These are phyloP conservation scores for Cremastinae sp. DNA, from an alignment of 2,888 invertebrate species.

Conservation along the genomic window DNA sequence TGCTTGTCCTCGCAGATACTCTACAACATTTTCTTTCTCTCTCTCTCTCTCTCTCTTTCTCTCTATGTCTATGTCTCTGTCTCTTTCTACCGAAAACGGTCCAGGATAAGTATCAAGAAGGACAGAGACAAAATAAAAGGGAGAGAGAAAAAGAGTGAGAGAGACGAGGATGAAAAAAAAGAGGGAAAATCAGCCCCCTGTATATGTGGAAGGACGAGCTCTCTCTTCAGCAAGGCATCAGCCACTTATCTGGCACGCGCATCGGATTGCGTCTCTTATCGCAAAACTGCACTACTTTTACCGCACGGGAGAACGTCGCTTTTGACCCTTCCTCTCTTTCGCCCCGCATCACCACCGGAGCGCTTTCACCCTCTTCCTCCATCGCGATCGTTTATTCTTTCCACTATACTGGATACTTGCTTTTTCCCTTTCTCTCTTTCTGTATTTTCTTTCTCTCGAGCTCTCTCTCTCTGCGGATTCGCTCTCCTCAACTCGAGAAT, in stretches of 20 bases:
- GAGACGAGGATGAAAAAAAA: constrained; percentile 41
- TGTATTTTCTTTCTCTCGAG: constrained; percentile 23
- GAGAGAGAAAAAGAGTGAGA: constrained; percentile 14
- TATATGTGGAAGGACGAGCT: constrained; percentile 58
- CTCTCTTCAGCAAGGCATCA: constrained; percentile 72
- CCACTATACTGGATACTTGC: constrained; percentile 25
- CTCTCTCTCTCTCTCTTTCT: constrained; percentile 26
- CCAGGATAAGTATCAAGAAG: constrained; percentile 61
- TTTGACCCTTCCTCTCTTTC: constrained; percentile 33
- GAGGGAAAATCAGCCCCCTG: constrained; percentile 41
- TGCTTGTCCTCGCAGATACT: constrained; percentile 54
- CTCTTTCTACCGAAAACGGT: constrained; percentile 67
- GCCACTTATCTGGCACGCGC: constrained; percentile 80
- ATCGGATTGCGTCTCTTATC: constrained; percentile 80
- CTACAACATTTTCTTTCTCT: constrained; percentile 50
- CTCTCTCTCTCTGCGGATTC: constrained; percentile 48
- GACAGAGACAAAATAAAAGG: constrained; percentile 28
- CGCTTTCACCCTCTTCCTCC: constrained; percentile 9
- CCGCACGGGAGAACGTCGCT: constrained; percentile 62
- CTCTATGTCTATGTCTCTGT: constrained; percentile 19
- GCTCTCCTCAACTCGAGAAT: constrained; percentile 23
- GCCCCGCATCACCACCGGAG: no score
- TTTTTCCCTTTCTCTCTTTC: constrained; percentile 34
- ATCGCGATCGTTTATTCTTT: constrained; percentile 20
- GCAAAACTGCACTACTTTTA: constrained; percentile 79